Conservation (phyloP, 2,113 vertebrate genomes). For the Panthera uncia region DNA sequence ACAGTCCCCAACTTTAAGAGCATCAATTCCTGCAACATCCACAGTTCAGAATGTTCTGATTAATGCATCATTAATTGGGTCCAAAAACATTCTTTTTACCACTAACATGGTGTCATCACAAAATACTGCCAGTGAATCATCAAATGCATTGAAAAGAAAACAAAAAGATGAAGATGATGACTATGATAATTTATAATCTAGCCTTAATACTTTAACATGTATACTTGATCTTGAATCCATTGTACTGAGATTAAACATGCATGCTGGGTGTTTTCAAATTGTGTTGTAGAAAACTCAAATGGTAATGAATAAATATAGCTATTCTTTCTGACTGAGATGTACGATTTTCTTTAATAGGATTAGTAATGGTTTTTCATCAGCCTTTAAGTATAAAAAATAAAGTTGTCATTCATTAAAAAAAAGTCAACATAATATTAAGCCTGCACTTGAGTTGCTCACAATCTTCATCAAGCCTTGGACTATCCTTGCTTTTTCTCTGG, state of each 20-base stretch:
- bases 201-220: neutral
- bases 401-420: conserved; percentile 40
- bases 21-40: conserved; percentile 84
- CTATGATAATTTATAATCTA: conserved; percentile 86
- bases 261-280: conserved; percentile 64
- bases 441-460: neutral
- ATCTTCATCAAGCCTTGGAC: neutral
- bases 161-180: conserved; percentile 91
- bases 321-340: conserved; percentile 26
- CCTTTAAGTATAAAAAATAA: conserved; percentile 59
- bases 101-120: no score
- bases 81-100: no score
- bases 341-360: neutral
- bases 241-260: conserved; percentile 59
- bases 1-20: conserved; percentile 84
- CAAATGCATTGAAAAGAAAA: no score
- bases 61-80: no score
- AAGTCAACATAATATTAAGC: neutral
- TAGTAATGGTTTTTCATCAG: no score
- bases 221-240: neutral
- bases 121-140: no score
- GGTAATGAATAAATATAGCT: conserved; percentile 48
- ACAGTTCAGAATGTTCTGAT: no score
- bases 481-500: neutral
- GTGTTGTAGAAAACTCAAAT: conserved; percentile 47